phyloP scores from a whole-genome alignment of 2,113 vertebrate genomes.

The Catharus bicknelli region DNA sequence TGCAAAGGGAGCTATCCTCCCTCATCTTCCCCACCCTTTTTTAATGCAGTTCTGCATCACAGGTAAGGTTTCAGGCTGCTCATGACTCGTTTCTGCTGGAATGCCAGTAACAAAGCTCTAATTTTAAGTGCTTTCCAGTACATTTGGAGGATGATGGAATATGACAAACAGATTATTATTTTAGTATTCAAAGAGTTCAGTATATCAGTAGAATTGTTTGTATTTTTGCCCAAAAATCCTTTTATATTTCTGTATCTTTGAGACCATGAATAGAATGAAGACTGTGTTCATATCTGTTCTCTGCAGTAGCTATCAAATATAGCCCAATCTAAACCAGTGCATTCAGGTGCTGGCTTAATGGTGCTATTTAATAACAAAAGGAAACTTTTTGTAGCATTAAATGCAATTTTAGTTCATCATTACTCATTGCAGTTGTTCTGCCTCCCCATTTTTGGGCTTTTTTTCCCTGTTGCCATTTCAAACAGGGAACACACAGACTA shows the following conservation, averaged over 20 bases:
- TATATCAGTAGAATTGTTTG: not conserved
- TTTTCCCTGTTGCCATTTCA: not conserved
- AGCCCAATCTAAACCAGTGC: not conserved
- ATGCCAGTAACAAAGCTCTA: not conserved
- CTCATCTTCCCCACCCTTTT: not conserved
- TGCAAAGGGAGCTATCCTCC: not conserved
- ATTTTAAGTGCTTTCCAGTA: not conserved
- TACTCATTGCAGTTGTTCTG: not conserved
- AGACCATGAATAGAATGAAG: not conserved
- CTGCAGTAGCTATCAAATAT: not conserved
- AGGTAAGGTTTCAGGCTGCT: not conserved
- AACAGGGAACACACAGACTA: not conserved
- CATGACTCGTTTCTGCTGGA: rapidly evolving
- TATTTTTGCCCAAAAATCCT: not conserved
- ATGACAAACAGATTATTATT: not conserved
- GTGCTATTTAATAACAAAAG: not conserved
- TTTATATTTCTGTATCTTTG: not conserved
- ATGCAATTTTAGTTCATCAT: not conserved
- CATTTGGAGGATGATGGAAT: not conserved
- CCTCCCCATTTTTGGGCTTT: not conserved
- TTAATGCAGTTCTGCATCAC: not conserved
- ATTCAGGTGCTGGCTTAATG: not conserved
- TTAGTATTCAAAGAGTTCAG: not conserved
- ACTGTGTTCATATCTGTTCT: not conserved
- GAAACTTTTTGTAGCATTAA: not conserved